Evolutionary conservation across 1,140 invertebrate species (phyloP).

Genomic region (Lamellibrachia luymesi): DNA sequence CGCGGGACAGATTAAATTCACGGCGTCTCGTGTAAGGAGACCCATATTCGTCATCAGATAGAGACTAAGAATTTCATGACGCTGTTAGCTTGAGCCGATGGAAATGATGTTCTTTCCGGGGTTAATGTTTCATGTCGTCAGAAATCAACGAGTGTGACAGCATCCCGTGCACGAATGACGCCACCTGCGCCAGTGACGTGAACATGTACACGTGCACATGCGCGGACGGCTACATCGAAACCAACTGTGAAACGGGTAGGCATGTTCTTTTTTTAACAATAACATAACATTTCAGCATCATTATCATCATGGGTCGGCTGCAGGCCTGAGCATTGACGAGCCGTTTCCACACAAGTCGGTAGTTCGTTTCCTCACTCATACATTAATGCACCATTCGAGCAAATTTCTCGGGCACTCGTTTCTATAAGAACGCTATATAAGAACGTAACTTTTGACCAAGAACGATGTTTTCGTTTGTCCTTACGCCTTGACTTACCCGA

Average conservation of each 20-base stretch:
- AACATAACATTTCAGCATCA: too few relatives aligned
- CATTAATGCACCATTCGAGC: too few relatives aligned
- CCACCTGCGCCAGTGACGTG: not conserved
- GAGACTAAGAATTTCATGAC: not conserved
- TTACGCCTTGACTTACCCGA: too few relatives aligned
- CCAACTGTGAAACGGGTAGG: not conserved
- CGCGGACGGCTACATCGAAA: not conserved
- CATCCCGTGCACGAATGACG: not conserved
- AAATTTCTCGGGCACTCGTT: too few relatives aligned
- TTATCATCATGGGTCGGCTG: too few relatives aligned
- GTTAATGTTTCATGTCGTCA: not conserved
- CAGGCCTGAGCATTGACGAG: too few relatives aligned
- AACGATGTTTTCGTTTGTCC: too few relatives aligned
- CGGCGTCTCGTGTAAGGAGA: not conserved
- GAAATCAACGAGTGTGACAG: not conserved
- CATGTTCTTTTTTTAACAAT: not conserved
- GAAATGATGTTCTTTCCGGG: not conserved
- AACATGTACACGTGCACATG: not conserved
- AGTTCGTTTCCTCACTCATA: too few relatives aligned
- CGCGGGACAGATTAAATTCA: not conserved
- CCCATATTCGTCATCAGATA: not conserved
- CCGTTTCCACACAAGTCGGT: too few relatives aligned
- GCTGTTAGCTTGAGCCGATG: not conserved
- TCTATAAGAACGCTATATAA: too few relatives aligned
- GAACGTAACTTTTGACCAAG: too few relatives aligned